Conservation (phyloP, 1,140 invertebrate genomes). For the Leucophenga varia region DNA sequence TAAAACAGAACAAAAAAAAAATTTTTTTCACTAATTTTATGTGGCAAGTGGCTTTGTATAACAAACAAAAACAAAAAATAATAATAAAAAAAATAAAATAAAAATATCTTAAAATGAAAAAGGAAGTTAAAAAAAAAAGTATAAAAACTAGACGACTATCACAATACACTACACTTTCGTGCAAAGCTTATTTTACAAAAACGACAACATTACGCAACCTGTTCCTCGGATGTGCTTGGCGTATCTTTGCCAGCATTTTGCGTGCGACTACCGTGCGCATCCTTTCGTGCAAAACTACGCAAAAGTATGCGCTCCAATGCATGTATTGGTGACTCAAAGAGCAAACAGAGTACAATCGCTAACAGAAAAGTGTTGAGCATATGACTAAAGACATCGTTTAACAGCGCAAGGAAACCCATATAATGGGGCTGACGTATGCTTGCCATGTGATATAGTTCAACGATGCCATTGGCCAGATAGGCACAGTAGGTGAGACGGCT, state of each 20-base stretch:
- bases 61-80: too few relatives aligned
- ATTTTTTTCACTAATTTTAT: background rate
- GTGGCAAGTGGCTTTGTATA: background rate
- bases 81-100: too few relatives aligned
- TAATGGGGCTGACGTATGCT: conserved; percentile 60
- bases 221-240: conserved; percentile 23
- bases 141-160: background rate
- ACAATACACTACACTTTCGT: background rate
- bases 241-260: conserved; percentile 10
- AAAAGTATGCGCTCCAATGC: conserved; percentile 68
- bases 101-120: background rate
- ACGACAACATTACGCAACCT: conserved; percentile 4
- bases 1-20: too few relatives aligned
- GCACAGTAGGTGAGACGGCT: conserved; percentile 68
- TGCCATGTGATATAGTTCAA: conserved; percentile 64
- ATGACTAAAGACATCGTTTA: conserved; percentile 61
- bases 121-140: background rate
- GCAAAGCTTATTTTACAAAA: background rate
- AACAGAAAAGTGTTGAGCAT: conserved; percentile 63
- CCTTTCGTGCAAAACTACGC: conserved; percentile 14
- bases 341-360: conserved; percentile 65
- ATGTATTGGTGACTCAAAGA: conserved; percentile 71
- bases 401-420: conserved; percentile 58
- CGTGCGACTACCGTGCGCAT: background rate
- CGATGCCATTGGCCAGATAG: conserved; percentile 67